These are phyloP conservation scores for Leptoteleia sp. DNA, from an alignment of 1,140 invertebrate genomes.

Conservation along the genomic window DNA sequence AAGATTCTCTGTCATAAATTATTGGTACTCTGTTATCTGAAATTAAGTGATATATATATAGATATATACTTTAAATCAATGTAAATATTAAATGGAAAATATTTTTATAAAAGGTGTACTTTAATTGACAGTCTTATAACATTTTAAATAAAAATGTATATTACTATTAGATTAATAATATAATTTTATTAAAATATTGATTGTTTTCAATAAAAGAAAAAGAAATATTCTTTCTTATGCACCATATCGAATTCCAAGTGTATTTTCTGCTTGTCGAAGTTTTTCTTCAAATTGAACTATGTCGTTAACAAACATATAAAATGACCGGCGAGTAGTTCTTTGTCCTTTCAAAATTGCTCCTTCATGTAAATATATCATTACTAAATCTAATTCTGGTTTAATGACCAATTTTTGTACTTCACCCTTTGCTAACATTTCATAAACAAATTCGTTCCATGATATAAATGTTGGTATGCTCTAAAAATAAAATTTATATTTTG, in stretches of 20 bases:
- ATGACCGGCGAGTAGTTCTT: constrained; percentile 81
- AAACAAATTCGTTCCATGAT: constrained; percentile 97
- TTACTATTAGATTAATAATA: background rate
- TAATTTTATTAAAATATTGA: no score
- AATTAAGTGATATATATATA: no score
- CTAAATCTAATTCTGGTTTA: constrained; percentile 90
- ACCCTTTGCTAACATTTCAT: constrained; percentile 95
- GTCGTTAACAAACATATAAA: constrained; percentile 92
- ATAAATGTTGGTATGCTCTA: constrained; percentile 78
- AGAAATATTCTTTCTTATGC: background rate
- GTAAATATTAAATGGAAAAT: no score
- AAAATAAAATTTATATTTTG: no score
- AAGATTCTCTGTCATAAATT: constrained; percentile 84
- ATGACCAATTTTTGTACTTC: constrained; percentile 95
- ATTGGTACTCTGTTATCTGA: constrained; percentile 87
- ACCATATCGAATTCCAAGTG: constrained; percentile 89
- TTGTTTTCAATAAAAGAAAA: no score
- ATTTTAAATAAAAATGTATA: background rate
- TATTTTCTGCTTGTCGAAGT: constrained; percentile 89
- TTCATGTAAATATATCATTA: constrained; percentile 90
- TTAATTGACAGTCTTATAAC: no score
- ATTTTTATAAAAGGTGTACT: no score
- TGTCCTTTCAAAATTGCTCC: constrained; percentile 94
- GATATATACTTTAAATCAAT: no score
- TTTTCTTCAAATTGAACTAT: constrained; percentile 93